Conservation (phyloP, 2,888 invertebrate species). For the Drosophila mimica region DNA sequence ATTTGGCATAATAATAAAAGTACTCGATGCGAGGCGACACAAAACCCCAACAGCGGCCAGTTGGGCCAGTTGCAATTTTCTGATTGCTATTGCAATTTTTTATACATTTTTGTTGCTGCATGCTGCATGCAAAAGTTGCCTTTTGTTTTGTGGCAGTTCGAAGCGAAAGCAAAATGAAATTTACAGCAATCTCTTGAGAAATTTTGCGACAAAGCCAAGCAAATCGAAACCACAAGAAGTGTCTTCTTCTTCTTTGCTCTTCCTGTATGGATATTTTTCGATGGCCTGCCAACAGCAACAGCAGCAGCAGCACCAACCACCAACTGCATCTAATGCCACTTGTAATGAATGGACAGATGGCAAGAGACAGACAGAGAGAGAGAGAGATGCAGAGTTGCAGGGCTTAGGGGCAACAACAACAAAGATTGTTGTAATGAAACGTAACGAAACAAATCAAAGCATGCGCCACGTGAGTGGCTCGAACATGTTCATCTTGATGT, state of each 20-base stretch:
- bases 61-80: slow-evolving; percentile 66
- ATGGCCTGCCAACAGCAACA: slow-evolving; percentile 23
- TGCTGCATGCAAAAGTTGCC: slow-evolving; percentile 55
- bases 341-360: slow-evolving; percentile 41
- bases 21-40: slow-evolving; percentile 37
- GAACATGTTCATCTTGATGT: slow-evolving; percentile 70
- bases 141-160: slow-evolving; percentile 59
- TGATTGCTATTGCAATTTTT: slow-evolving; percentile 64
- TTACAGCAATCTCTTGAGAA: slow-evolving; percentile 68
- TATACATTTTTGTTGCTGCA: slow-evolving; percentile 28
- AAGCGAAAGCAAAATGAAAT: slow-evolving; percentile 66
- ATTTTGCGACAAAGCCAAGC: slow-evolving; percentile 56
- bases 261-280: slow-evolving; percentile 29
- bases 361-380: not conserved
- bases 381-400: slow-evolving; percentile 2
- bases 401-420: slow-evolving; percentile 12
- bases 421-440: slow-evolving; percentile 76
- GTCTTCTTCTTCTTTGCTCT: not conserved
- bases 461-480: slow-evolving; percentile 73
- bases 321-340: slow-evolving; percentile 48
- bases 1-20: slow-evolving; percentile 76
- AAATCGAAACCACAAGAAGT: slow-evolving; percentile 66
- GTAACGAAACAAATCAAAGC: slow-evolving; percentile 79
- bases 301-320: slow-evolving; percentile 16
- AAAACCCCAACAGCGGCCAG: slow-evolving; percentile 10